Evolutionary conservation across 2,113 vertebrate genomes (phyloP).

Genomic region (human): GRCh38 chr9:5198501-5199000

Average conservation of each 20-base stretch:
- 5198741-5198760: too few relatives aligned
- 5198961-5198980: background rate
- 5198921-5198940: background rate
- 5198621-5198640: background rate
- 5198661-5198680: background rate
- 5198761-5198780: background rate
- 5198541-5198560: background rate
- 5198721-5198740: background rate
- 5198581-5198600: background rate
- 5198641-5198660: background rate
- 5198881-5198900: background rate
- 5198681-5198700: background rate
- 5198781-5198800: background rate
- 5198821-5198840: background rate
- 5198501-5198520: background rate
- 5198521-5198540: background rate
- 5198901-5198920: background rate
- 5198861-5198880: background rate
- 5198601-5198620: background rate
- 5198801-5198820: background rate
- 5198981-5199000: background rate
- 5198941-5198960: background rate
- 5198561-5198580: background rate
- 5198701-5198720: background rate
- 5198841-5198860: background rate